These are phyloP conservation scores for Echeneis naucrates DNA, from an alignment of 2,797 vertebrate species.

Conservation along the genomic window DNA sequence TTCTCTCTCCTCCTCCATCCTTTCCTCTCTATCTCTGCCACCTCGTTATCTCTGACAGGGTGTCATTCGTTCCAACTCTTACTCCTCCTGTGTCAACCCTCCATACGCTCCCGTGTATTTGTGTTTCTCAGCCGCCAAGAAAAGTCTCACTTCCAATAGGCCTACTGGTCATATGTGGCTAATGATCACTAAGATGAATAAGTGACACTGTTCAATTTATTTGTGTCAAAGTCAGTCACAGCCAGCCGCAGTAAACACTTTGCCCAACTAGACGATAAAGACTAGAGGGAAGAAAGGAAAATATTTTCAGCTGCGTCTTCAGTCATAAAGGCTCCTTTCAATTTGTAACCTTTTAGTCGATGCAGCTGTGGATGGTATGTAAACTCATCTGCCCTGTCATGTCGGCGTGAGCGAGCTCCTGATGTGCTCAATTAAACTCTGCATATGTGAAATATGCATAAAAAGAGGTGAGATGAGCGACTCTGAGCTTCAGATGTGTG, in stretches of 20 bases:
- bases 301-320: constrained; percentile 37
- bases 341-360: constrained; percentile 58
- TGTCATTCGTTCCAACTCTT: constrained; percentile 79
- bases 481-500: neutral
- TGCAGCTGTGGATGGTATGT: constrained; percentile 36
- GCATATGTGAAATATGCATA: too few relatives aligned
- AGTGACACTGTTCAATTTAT: constrained; percentile 77
- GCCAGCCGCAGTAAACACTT: constrained; percentile 64
- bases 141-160: constrained; percentile 73
- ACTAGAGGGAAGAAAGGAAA: constrained; percentile 43
- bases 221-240: constrained; percentile 66
- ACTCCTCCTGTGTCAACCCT: constrained; percentile 78
- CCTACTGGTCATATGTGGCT: constrained; percentile 81
- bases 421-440: constrained; percentile 39
- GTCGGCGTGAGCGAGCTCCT: constrained; percentile 37
- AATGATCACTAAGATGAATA: constrained; percentile 81
- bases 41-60: constrained; percentile 85
- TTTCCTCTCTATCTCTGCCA: constrained; percentile 78
- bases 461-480: constrained; percentile 34
- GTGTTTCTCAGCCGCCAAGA: constrained; percentile 66
- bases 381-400: constrained; percentile 41
- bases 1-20: constrained; percentile 76
- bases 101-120: constrained; percentile 70
- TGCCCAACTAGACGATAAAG: constrained; percentile 54
- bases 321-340: constrained; percentile 56